Evolutionary conservation across 2,113 vertebrate genomes (phyloP).

Genomic region (Mus pahari): DNA sequence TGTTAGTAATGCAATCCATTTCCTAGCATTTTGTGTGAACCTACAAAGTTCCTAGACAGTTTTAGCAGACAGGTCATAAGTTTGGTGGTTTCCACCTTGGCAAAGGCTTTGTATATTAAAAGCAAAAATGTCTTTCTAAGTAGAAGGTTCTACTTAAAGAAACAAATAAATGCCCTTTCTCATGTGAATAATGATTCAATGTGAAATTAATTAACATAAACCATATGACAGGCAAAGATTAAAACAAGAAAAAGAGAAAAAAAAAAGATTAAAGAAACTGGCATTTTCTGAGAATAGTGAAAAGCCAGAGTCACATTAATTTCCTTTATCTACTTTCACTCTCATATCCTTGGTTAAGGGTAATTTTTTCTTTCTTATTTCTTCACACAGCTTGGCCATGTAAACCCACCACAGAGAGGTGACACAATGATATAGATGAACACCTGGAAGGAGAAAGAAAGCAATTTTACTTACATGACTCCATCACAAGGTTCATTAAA

Average conservation of each 20-base stretch:
- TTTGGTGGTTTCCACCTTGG: slow-evolving; percentile 42
- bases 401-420: slow-evolving; percentile 92
- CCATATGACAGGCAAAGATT: slow-evolving; percentile 52
- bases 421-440: slow-evolving; percentile 95
- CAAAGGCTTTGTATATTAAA: slow-evolving; percentile 40
- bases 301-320: slow-evolving; percentile 75
- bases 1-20: slow-evolving; percentile 23
- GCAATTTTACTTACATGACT: slow-evolving; percentile 49
- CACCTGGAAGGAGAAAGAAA: slow-evolving; percentile 86
- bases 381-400: slow-evolving; percentile 92
- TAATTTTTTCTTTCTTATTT: slow-evolving; percentile 86
- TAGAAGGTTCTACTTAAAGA: slow-evolving; percentile 33
- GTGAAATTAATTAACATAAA: slow-evolving; percentile 78
- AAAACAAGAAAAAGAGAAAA: slow-evolving; percentile 78
- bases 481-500: not conserved
- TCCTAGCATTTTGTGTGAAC: slow-evolving; percentile 47
- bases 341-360: slow-evolving; percentile 69
- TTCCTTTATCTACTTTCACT: slow-evolving; percentile 75
- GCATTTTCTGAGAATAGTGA: slow-evolving; percentile 77
- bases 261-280: slow-evolving; percentile 68
- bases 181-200: slow-evolving; percentile 50
- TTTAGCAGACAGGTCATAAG: slow-evolving; percentile 31
- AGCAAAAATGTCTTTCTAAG: slow-evolving; percentile 42
- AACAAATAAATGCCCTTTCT: slow-evolving; percentile 55
- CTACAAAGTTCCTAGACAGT: slow-evolving; percentile 3